A percentile compares a stretch with the other conserved stretches of the same genome.
Conservation (phyloP, 1,140 invertebrate species). For the Hesperophylax magnus region DNA sequence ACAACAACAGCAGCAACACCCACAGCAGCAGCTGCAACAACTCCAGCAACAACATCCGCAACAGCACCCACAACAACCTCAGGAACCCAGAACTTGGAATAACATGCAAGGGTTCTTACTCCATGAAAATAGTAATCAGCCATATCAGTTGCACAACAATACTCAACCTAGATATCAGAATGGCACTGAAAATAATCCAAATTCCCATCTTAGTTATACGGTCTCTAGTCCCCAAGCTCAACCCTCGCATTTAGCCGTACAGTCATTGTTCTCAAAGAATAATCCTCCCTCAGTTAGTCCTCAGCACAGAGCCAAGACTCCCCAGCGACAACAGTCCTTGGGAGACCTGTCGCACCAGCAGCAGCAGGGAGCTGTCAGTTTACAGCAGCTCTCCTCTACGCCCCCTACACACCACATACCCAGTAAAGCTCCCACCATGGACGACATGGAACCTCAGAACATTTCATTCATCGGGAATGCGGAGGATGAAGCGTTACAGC, state of each 20-base stretch:
- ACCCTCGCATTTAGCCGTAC: slow-evolving; percentile 53
- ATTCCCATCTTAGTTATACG: slow-evolving; percentile 65
- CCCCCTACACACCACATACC: slow-evolving; percentile 69
- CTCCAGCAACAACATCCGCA: slow-evolving; percentile 45
- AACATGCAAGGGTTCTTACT: slow-evolving; percentile 65
- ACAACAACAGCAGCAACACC: background rate
- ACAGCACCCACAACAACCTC: slow-evolving; percentile 48
- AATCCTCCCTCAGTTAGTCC: slow-evolving; percentile 62
- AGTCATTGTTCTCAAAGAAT: slow-evolving; percentile 52
- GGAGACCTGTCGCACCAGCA: slow-evolving; percentile 59
- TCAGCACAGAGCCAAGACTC: slow-evolving; percentile 61
- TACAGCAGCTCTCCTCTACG: slow-evolving; percentile 62
- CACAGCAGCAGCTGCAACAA: slow-evolving; percentile 41
- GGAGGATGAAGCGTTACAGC: slow-evolving; percentile 71
- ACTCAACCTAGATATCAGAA: slow-evolving; percentile 65
- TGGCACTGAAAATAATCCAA: slow-evolving; percentile 62
- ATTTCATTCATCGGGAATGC: slow-evolving; percentile 90
- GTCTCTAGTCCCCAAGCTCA: slow-evolving; percentile 61
- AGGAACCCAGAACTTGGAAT: slow-evolving; percentile 59
- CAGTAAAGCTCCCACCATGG: slow-evolving; percentile 77
- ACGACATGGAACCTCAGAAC: slow-evolving; percentile 92
- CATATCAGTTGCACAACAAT: slow-evolving; percentile 63
- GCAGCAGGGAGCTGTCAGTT: slow-evolving; percentile 61
- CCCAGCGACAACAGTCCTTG: slow-evolving; percentile 63
- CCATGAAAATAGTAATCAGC: slow-evolving; percentile 60